Base-by-base conservation (phyloP, 2,113 vertebrate genomes). In the Pomatostomus ruficeps region DNA sequence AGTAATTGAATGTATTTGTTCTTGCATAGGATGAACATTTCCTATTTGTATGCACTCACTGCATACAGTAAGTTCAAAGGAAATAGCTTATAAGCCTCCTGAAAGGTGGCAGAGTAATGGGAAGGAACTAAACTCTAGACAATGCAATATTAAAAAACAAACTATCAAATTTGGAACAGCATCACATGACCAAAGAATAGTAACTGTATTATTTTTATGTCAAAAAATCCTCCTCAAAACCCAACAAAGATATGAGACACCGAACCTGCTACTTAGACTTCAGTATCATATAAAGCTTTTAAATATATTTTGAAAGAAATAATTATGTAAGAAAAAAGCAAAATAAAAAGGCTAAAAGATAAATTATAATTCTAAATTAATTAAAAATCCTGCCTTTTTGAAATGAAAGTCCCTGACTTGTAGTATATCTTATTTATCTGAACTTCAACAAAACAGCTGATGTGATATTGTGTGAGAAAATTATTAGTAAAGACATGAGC, bases 341-440 rank as follows among this genome's bases (percentile, higher is more conserved):
- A 33, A 80, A 77, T 16, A n/a, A 74, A 48, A 80, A 42, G 3
- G 9, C 10, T 74, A 59, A 63, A 81, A 36, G 9, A 23, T 28
- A 62, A 87, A 66, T 19, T 70, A 4, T 48, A 49, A 49, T 51
- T 71, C 14, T 23, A 83, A 86, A 51, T 35, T 46, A 71, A 71
- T 38, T 0, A 23, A 42, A 91, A 62, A 29, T 6, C 3, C 52
- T 85, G 66, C 2, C 12, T 88, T 88, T 88, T 42, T 14, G 62
- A 33, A 78, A 67, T n/a, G n/a, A n/a, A n/a, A n/a, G n/a, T 9
- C 1, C 0, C 4, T 38, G 13, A 45, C 1, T n/a, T 81, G 5
- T n/a, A 33, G 1, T 38, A 26, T 31, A 16, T 38, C 20, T 67
- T 75, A 26, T 42, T 87, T 81, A 19, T 75, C 21, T 55, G 40